Evolutionary conservation across 2,888 invertebrate genomes (phyloP), one percentile per base, ranked within the genome.

Genomic region (Gastracanthus pulcherrimus): DNA sequence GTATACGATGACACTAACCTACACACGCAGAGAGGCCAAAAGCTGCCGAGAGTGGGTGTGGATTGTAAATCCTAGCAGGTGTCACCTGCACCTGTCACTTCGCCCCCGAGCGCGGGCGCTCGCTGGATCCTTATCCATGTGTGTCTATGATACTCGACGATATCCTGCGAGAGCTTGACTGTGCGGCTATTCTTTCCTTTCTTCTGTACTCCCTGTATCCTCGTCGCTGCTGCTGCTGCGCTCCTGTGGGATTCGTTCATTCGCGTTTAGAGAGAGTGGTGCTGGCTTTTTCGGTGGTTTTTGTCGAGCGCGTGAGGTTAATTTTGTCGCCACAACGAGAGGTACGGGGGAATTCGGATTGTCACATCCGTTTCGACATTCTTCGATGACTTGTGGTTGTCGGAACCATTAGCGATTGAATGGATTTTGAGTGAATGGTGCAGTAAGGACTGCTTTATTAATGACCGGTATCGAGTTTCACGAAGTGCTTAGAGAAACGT

Each of bases 61-160:
- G 79, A 71, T 83, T 84, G 85, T 88, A 88, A 87, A 89, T 88
- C 85, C 84, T 81, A 81, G 85, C 88, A 88, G 88, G 88, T 89
- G 88, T 88, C 87, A 72, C 55, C 55, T 67, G 72, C 80, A 89
- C 88, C 88, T 89, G 89, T 88, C 87, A 85, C 70, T 84, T 72
- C 36, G 31, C 34, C 13, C 29, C 29, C n/a, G n/a, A n/a, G n/a
- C n/a, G n/a, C n/a, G n/a, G n/a, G n/a, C n/a, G n/a, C n/a, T n/a
- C n/a, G n/a, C n/a, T n/a, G n/a, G 26, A 66, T 64, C 55, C 48
- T 74, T 74, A 67, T 80, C 67, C 72, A 41, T 48, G 64, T 41
- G 58, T 60, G 67, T 64, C 76, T 70, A 69, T 67, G 72, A 70
- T 76, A 58, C 58, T 55, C 55, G 58, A 29, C 60, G 31, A 51